Evolutionary conservation across 2,888 invertebrate genomes (phyloP), one percentile per base, ranked within the genome.

Genomic region (Dendrolimus houi): DNA sequence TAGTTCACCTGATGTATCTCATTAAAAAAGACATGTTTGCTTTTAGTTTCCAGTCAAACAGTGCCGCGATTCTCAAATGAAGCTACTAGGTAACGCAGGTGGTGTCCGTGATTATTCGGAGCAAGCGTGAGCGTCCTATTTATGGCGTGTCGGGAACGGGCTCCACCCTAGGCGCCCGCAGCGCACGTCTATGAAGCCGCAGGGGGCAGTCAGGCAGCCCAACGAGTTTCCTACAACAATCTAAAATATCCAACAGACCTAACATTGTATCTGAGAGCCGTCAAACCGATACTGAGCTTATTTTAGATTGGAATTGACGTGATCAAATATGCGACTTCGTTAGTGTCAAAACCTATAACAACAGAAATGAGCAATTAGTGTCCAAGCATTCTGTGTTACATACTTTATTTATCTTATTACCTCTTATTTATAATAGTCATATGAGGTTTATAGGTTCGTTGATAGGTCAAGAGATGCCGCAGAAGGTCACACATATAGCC

Each of bases 51-150:
- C 29, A 29, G 29, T 29, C 29, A 29, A 47, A 47, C 2, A 0
- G 2, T n/a, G 41, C 55, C 41, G 55, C 53, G 61, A 67, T 70
- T 74, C 75, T 71, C 75, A 77, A 75, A 75, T 75, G 75, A 71
- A 69, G 66, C 54, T 42, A 29, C 57, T 60, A 66, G 67, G 61
- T 68, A 67, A 66, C 71, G 68, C 83, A 83, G 85, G 83, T 85
- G 84, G 77, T 72, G 71, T 72, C 66, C 72, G 77, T 83, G 85
- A 87, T 85, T 85, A 85, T 87, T 85, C 76, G 80, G 72, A 72
- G 72, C 68, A 74, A 69, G 71, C 66, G 71, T 68, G 69, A 65
- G 69, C 65, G 67, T 70, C 69, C 81, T 85, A 84, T 86, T 85
- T 85, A 85, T 84, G 80, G 77, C 72, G 63, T 71, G 77, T 77